Conservation (phyloP, 2,113 vertebrate genomes). For the Heterochromis multidens region DNA sequence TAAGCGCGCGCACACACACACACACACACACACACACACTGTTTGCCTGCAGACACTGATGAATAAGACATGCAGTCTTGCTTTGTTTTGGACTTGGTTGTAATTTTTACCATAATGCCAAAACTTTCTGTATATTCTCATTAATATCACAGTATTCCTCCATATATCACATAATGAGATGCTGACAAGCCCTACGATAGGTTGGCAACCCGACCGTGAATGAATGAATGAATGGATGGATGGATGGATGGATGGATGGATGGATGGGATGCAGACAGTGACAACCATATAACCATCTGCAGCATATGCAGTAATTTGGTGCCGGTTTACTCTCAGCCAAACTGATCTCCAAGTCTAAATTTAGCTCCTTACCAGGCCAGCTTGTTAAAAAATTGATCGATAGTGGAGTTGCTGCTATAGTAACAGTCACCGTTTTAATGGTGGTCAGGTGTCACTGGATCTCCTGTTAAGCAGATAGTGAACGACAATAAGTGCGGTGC, state of each 20-base stretch:
- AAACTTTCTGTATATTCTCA: background rate
- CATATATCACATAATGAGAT: background rate
- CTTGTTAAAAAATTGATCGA: conserved; percentile 67
- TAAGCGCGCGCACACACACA: fast-evolving
- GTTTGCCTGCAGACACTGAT: background rate
- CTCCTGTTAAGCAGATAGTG: conserved; percentile 17
- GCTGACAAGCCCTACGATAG: background rate
- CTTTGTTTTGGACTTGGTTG: background rate
- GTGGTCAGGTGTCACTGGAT: conserved; percentile 58
- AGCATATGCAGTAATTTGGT: background rate
- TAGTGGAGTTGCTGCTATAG: conserved; percentile 64
- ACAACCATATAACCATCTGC: background rate
- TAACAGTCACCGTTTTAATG: conserved; percentile 50
- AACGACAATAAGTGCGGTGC: background rate
- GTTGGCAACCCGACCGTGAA: background rate
- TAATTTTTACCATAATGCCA: too few species aligned
- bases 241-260: background rate
- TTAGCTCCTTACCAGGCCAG: conserved; percentile 32
- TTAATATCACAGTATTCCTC: background rate
- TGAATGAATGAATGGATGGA: background rate
- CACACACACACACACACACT: background rate
- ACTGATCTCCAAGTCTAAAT: conserved; percentile 36
- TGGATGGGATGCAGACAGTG: background rate
- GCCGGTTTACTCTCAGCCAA: background rate
- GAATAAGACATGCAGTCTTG: background rate